Conservation (phyloP, 1,140 invertebrate species). For the Cataglyphis hispanica region DNA sequence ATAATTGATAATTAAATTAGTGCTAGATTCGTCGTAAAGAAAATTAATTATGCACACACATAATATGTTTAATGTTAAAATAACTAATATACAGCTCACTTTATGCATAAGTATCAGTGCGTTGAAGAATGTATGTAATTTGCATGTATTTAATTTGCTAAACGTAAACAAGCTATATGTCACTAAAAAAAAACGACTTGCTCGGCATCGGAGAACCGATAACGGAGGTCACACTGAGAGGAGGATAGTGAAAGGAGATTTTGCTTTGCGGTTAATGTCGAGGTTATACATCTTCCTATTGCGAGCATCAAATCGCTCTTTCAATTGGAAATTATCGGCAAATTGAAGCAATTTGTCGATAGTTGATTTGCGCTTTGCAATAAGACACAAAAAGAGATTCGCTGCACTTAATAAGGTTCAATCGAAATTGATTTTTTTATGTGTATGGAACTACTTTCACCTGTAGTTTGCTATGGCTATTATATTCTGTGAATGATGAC, state of each 20-base stretch:
- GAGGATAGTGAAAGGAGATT: slow-evolving; percentile 27
- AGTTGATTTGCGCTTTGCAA: background rate
- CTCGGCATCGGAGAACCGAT: slow-evolving; percentile 66
- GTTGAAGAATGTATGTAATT: slow-evolving; percentile 35
- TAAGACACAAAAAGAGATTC: background rate
- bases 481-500: background rate
- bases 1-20: slow-evolving; percentile 12
- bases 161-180: slow-evolving; percentile 53
- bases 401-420: background rate
- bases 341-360: background rate
- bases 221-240: slow-evolving; percentile 77
- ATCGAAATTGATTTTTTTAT: background rate
- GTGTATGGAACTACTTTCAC: slow-evolving; percentile 26
- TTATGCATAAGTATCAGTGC: too few species aligned
- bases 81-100: too few species aligned
- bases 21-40: background rate
- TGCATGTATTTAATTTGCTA: slow-evolving; percentile 47
- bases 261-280: slow-evolving; percentile 73
- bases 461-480: background rate
- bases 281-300: slow-evolving; percentile 52
- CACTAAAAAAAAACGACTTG: slow-evolving; percentile 44
- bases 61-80: background rate
- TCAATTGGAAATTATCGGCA: background rate
- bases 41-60: background rate
- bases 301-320: background rate